Percentiles rank a stretch among this genome's conserved stretches.
Conservation (phyloP, 2,888 invertebrate species). For the Tachina lurida region DNA sequence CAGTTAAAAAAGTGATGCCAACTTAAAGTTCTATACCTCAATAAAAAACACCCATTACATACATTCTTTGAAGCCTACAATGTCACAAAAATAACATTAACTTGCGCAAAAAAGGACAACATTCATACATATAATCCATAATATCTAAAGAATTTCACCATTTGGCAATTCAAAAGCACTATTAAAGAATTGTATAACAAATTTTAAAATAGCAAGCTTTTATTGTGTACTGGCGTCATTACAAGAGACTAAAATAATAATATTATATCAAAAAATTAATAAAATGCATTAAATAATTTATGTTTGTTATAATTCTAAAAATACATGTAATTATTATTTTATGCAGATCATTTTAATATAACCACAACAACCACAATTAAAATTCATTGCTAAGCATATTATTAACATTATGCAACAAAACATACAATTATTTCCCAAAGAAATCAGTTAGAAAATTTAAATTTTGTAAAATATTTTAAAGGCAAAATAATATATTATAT, state of each 20-base stretch:
- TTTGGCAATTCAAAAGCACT: constrained; percentile 45
- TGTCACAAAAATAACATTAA: constrained; percentile 11
- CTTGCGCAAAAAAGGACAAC: constrained; percentile 19
- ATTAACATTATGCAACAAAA: neutral
- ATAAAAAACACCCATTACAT: too few species aligned
- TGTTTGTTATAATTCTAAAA: constrained; percentile 1
- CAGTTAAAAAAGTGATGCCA: too few species aligned
- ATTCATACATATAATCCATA: constrained; percentile 51
- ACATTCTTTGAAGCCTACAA: constrained; percentile 3
- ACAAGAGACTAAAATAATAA: neutral
- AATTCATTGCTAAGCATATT: neutral
- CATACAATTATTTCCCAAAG: neutral
- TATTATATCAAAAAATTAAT: neutral
- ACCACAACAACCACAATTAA: neutral
- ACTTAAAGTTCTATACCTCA: too few species aligned
- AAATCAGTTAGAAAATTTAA: neutral
- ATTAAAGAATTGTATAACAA: neutral
- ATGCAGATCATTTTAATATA: neutral
- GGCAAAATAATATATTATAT: neutral
- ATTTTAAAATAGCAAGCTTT: neutral
- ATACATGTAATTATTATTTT: neutral
- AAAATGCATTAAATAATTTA: constrained; percentile 5
- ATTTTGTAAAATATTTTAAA: neutral
- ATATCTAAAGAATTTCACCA: constrained; percentile 67
- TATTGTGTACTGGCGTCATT: neutral